Evolutionary conservation across 2,797 vertebrate species (phyloP).

Genomic region (Ciconia nigra): DNA sequence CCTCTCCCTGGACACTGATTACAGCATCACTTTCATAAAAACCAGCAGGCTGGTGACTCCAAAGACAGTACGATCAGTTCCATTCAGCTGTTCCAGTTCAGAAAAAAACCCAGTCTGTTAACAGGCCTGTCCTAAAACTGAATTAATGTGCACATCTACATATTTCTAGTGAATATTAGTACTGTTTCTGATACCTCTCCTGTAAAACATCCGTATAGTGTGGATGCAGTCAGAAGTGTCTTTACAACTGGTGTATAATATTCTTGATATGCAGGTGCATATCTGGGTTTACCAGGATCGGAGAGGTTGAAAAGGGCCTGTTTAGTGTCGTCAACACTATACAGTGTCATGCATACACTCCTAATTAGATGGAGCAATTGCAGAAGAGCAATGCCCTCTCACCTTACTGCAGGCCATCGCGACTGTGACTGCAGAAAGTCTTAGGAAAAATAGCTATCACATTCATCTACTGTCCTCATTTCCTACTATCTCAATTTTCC

Average conservation of each 20-base stretch:
- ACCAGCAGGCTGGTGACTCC: neutral
- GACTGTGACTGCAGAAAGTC: neutral
- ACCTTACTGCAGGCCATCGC: neutral
- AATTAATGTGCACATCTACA: too few relatives aligned
- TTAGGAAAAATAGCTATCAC: neutral
- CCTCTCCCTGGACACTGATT: neutral
- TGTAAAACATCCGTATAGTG: neutral
- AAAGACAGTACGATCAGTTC: neutral
- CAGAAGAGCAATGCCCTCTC: neutral
- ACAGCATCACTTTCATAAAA: neutral
- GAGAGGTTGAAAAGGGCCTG: neutral
- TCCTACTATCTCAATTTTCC: neutral
- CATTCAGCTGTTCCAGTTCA: neutral
- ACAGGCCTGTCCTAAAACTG: neutral
- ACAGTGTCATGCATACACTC: neutral
- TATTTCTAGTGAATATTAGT: neutral
- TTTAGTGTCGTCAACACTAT: neutral
- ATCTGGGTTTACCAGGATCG: neutral
- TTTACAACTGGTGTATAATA: neutral
- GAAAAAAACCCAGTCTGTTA: neutral
- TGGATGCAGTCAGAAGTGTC: neutral
- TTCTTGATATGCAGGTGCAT: neutral
- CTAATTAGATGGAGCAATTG: neutral
- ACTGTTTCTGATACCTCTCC: neutral
- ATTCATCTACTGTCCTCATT: neutral